Conservation (phyloP, 2,888 invertebrate species). For the Blastobasis lacticolella region DNA sequence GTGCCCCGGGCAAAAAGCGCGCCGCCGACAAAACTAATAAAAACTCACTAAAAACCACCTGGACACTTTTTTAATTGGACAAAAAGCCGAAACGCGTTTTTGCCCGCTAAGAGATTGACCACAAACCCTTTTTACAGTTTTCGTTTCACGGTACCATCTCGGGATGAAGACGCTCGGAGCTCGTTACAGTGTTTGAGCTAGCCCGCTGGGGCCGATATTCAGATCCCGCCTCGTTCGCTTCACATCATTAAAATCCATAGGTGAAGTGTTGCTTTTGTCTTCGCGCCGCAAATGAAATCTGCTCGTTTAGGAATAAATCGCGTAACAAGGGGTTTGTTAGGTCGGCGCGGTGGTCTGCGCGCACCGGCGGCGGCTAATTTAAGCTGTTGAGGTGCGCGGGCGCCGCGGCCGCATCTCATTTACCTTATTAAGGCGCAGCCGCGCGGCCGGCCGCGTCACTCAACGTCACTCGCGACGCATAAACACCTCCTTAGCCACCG, state of each 20-base stretch:
- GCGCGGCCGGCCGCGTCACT: conserved; percentile 55
- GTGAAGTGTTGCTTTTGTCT: conserved; percentile 1
- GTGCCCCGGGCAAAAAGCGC: conserved; percentile 63
- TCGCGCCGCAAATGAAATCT: conserved; percentile 3
- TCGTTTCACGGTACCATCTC: background rate
- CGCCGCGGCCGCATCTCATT: conserved; percentile 47
- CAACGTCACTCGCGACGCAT: conserved; percentile 52
- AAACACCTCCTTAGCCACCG: conserved; percentile 51
- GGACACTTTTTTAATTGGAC: conserved; percentile 51
- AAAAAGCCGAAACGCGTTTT: conserved; percentile 53
- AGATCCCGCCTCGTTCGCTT: no score
- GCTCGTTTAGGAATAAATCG: conserved; percentile 42
- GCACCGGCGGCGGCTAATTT: conserved; percentile 41
- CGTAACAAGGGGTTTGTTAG: conserved; percentile 54
- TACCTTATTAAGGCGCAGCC: conserved; percentile 55
- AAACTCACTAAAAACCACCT: conserved; percentile 33
- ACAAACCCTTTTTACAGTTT: conserved; percentile 23
- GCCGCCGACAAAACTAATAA: conserved; percentile 41
- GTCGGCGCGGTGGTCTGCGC: conserved; percentile 16
- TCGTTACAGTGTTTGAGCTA: background rate
- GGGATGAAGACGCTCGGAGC: no score
- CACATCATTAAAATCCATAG: background rate
- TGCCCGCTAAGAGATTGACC: conserved; percentile 26
- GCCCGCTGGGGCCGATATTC: background rate
- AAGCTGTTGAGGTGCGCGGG: conserved; percentile 24